phyloP scores from a whole-genome alignment of 2,797 vertebrate genomes.

The Rhyacichthys aspro region DNA sequence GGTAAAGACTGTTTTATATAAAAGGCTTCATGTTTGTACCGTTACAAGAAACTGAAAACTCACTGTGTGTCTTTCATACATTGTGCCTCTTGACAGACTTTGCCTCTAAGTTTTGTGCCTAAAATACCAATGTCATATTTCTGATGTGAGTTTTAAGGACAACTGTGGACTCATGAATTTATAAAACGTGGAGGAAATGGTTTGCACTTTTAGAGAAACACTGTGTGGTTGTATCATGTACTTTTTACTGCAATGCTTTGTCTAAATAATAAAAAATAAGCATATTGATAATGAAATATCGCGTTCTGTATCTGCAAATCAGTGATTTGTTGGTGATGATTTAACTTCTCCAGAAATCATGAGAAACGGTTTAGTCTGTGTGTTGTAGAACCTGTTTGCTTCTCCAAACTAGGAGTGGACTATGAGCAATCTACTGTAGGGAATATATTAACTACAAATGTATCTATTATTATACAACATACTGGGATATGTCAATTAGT shows the following conservation, averaged over 20 bases:
- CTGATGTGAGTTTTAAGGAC: background rate
- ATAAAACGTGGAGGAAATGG: background rate
- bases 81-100: background rate
- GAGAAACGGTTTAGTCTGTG: too few species aligned
- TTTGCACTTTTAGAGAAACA: background rate
- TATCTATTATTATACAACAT: too few species aligned
- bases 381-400: too few species aligned
- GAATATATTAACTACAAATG: background rate
- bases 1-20: background rate
- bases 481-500: too few species aligned
- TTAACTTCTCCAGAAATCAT: too few species aligned
- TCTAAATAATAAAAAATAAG: slow-evolving; percentile 33
- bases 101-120: slow-evolving; percentile 1
- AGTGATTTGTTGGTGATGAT: too few species aligned
- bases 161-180: slow-evolving; percentile 2
- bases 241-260: slow-evolving; percentile 7
- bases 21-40: too few species aligned
- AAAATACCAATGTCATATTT: background rate
- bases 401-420: too few species aligned
- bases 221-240: slow-evolving; percentile 9
- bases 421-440: background rate
- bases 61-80: background rate
- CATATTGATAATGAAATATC: slow-evolving; percentile 5
- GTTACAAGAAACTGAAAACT: too few species aligned
- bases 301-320: too few species aligned